Evolutionary conservation across 1,140 invertebrate species (phyloP), one percentile per base, ranked within the genome.

Genomic region (Drosophila persimilis): DNA sequence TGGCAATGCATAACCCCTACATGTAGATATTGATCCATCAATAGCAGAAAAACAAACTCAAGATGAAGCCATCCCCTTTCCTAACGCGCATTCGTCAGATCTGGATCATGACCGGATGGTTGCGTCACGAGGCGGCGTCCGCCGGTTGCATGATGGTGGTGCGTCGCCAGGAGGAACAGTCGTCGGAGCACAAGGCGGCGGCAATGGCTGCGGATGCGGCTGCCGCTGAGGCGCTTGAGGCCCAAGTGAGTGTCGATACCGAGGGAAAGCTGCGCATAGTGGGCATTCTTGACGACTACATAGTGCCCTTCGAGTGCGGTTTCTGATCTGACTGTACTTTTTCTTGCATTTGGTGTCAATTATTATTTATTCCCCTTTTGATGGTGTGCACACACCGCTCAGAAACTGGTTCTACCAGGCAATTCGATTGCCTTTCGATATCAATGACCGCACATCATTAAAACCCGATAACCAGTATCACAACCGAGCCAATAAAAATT

Each of bases 101-200:
- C 26, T 86, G 78, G 83, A 69, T 88, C n/a, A 44, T 86, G 56
- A 64, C 77, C 52, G 53, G 47, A 20, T 86, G 74, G 73, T 50
- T 86, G 17, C 83, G 81, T 4, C 72, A 88, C 43, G 81, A 86
- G 59, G 83, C 83, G 13, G 59, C 77, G 6, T 57, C 72, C 7
- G 73, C 81, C 1, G 81, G 83, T 7, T 65, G 58, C 6, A 88
- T 86, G 77, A 24, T 81, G 29, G 74, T 88, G 15, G 31, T 65
- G 45, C 70, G 47, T 4, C 81, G 74, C 6, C 35, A 57, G 9
- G 69, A 85, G 20, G 43, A 44, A 9, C 24, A 64, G 29, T 15
- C 45, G 15, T 22, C 20, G 41, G 46, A 72, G 13, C 45, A 69
- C 17, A 44, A 20, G 39, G 57, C 8, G 17, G 45, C 4, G 24